These are phyloP conservation scores for Drosophila ustulata DNA, from an alignment of 2,888 invertebrate genomes.

Conservation along the genomic window DNA sequence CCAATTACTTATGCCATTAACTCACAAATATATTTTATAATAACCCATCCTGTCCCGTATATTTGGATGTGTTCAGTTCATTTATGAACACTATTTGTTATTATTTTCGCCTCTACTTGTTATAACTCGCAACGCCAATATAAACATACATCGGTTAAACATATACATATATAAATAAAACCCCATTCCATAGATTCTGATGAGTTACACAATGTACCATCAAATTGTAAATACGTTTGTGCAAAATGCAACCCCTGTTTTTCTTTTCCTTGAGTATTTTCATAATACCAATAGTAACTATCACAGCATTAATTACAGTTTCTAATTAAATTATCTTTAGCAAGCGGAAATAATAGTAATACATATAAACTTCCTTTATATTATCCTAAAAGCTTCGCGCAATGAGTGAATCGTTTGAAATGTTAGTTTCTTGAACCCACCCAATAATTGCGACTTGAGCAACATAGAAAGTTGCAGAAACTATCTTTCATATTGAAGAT, in stretches of 20 bases:
- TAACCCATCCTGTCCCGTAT: conserved; percentile 54
- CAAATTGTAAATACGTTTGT: conserved; percentile 84
- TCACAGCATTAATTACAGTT: conserved; percentile 27
- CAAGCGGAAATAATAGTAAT: conserved; percentile 22
- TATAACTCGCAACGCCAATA: conserved; percentile 49
- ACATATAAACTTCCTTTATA: background rate
- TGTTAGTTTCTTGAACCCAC: conserved; percentile 13
- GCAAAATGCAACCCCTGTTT: conserved; percentile 82
- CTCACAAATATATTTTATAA: conserved; percentile 25
- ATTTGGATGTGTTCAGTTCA: conserved; percentile 62
- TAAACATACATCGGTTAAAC: conserved; percentile 33
- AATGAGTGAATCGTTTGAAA: conserved; percentile 16
- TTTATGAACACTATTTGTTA: conserved; percentile 69
- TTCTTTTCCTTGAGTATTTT: conserved; percentile 25
- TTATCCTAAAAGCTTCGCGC: conserved; percentile 20
- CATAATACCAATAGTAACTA: conserved; percentile 38
- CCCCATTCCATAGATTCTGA: conserved; percentile 54
- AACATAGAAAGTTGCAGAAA: conserved; percentile 3
- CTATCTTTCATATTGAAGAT: conserved; percentile 4
- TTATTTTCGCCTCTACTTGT: conserved; percentile 67
- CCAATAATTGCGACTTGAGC: conserved; percentile 8
- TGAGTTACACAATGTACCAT: conserved; percentile 67
- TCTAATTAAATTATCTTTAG: conserved; percentile 13
- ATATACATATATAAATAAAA: conserved; percentile 38
- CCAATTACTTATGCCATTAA: conserved; percentile 15